phyloP scores from a whole-genome alignment of 2,113 vertebrate genomes.

The Romanogobio albipinnatus region DNA sequence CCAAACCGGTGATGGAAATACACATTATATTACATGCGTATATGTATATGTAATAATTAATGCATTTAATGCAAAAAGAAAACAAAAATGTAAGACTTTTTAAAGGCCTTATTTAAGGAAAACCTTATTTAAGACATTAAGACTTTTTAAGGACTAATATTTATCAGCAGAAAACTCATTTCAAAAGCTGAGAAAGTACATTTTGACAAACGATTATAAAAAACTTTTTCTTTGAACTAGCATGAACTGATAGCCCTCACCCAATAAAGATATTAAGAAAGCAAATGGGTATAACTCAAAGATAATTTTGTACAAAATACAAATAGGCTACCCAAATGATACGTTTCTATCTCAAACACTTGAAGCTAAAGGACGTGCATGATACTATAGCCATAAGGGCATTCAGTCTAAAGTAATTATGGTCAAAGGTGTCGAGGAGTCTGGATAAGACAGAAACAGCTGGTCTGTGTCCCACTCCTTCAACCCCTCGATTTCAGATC shows the following conservation, averaged over 20 bases:
- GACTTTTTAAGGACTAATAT: too few species aligned
- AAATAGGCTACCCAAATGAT: not conserved
- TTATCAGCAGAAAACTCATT: not conserved
- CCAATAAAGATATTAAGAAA: not conserved
- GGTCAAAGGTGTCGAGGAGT: slow-evolving; percentile 58
- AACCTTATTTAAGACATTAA: too few species aligned
- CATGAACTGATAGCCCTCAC: not conserved
- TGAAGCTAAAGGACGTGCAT: not conserved
- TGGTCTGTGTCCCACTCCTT: slow-evolving; percentile 63
- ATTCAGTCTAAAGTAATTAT: slow-evolving; percentile 33
- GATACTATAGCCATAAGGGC: not conserved
- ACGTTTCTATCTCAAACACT: not conserved
- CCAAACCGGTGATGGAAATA: too few species aligned
- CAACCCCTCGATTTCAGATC: slow-evolving; percentile 67
- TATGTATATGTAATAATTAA: too few species aligned
- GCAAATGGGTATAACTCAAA: not conserved
- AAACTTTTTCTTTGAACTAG: not conserved
- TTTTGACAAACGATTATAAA: not conserved
- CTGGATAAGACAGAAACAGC: slow-evolving; percentile 64
- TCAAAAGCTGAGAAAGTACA: not conserved
- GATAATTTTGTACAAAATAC: not conserved
- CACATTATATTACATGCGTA: too few species aligned
- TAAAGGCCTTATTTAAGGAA: too few species aligned
- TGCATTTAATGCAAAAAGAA: too few species aligned
- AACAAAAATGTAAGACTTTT: too few species aligned